phyloP scores from a whole-genome alignment of 1,140 invertebrate genomes.

The Temnothorax longispinosus region DNA sequence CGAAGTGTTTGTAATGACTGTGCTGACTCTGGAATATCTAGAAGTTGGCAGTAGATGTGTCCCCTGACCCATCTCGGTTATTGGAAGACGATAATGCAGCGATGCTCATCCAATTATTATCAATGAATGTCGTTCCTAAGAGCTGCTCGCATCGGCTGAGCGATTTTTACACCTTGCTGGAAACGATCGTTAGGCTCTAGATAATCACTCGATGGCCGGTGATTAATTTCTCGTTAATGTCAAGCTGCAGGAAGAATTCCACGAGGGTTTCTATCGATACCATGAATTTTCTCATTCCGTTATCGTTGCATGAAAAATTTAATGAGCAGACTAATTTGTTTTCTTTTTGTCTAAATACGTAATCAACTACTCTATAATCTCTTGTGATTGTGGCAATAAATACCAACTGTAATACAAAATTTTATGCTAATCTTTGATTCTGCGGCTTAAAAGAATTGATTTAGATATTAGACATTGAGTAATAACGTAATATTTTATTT shows the following conservation, averaged over 20 bases:
- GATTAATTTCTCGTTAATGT: slow-evolving; percentile 58
- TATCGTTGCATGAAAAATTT: background rate
- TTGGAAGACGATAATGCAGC: slow-evolving; percentile 55
- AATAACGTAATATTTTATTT: too few species aligned
- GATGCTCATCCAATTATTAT: slow-evolving; percentile 66
- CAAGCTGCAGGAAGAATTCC: background rate
- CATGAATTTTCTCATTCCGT: background rate
- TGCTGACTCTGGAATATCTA: slow-evolving; percentile 23
- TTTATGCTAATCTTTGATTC: background rate
- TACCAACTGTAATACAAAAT: background rate
- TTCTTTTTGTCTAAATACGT: background rate
- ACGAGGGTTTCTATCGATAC: background rate
- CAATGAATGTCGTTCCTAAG: slow-evolving; percentile 43
- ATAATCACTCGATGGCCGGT: slow-evolving; percentile 46
- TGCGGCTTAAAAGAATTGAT: background rate
- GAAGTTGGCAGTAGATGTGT: slow-evolving; percentile 9
- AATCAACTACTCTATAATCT: too few species aligned
- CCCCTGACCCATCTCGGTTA: slow-evolving; percentile 27
- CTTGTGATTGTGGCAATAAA: background rate
- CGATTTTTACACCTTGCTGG: slow-evolving; percentile 55
- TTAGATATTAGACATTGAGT: background rate
- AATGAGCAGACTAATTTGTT: background rate
- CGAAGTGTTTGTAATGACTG: slow-evolving; percentile 66
- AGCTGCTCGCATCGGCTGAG: background rate
- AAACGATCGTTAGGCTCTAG: slow-evolving; percentile 57